These are phyloP conservation scores for Patagioenas fasciata DNA, from an alignment of 2,113 vertebrate genomes.

Conservation along the genomic window DNA sequence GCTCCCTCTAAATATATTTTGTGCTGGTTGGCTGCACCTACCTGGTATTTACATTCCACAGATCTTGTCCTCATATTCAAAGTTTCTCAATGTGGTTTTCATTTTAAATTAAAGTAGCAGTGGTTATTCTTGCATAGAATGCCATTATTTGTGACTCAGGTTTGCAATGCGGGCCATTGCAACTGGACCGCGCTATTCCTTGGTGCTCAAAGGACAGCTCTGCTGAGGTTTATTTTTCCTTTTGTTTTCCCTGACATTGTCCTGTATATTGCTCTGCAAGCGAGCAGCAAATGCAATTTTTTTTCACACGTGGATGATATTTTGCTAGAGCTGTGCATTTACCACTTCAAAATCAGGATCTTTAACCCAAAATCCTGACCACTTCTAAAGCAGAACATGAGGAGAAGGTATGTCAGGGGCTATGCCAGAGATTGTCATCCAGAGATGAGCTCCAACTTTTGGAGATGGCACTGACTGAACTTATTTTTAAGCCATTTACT, in stretches of 20 bases:
- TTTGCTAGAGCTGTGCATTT: neutral
- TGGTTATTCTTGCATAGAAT: neutral
- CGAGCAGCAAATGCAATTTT: neutral
- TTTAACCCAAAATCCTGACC: neutral
- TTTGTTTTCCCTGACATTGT: neutral
- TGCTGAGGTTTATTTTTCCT: neutral
- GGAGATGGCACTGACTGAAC: neutral
- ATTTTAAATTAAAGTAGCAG: neutral
- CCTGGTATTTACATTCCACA: conserved; percentile 1
- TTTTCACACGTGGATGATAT: neutral
- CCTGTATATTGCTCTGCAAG: neutral
- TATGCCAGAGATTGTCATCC: neutral
- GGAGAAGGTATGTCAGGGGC: fast-evolving
- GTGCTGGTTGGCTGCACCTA: conserved; percentile 20
- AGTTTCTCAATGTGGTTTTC: neutral
- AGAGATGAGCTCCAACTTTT: neutral
- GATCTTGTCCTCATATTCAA: neutral
- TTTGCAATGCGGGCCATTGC: neutral
- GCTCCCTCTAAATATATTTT: neutral
- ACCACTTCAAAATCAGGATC: neutral
- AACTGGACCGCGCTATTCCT: neutral
- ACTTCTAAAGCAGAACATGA: neutral
- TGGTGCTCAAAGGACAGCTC: neutral
- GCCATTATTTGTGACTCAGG: neutral
- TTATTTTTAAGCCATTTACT: neutral